Base-by-base conservation (phyloP, 2,888 invertebrate genomes). In the Steinernema carpocapsae region DNA sequence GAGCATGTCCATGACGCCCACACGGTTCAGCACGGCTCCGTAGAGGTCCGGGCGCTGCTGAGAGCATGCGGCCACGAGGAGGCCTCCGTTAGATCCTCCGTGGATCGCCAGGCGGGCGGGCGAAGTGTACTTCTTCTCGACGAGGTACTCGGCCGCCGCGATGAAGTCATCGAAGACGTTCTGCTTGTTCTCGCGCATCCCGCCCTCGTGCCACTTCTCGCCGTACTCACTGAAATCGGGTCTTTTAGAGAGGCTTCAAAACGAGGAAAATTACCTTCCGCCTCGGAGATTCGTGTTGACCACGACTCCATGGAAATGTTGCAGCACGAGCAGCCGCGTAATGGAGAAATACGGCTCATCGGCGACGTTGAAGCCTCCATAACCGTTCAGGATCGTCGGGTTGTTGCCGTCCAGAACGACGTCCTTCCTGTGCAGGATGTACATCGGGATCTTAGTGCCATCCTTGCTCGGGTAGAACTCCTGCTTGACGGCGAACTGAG, bases 101-200 rank as follows among this genome's bases (percentile, higher is more conserved):
- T 95, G 93, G 83, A 95, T 94, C 17, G 92, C 92, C 77, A 97
- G 88, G 78, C 90, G 90, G 78, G 6, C 86, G 12, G 92, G 90
- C 29, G 88, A 90, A 0, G 96, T 95, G 71, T 83, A 80, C 70
- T 79, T 79, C n/a, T 76, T 26, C n/a, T 43, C 52, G 52, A 83
- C 73, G 17, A 80, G 56, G 42, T 76, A 81, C 88, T 95, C 92
- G 0, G 94, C 96, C 0, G 96, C 95, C 74, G 91, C 90, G 87
- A 94, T 93, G 89, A 97, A 96, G 90, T 97, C 97, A 89, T 97
- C 94, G 89, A 97, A 97, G 70, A 93, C 93, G 89, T 97, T 97
- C 90, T 97, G 97, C 88, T 97, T 97, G 88, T 95, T 94, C 3
- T 92, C 91, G 78, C 94, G 90, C 24, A 94, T 92, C 0, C 97